Evolutionary conservation across 2,888 invertebrate genomes (phyloP).

Genomic region (Shargacucullia verbasci): DNA sequence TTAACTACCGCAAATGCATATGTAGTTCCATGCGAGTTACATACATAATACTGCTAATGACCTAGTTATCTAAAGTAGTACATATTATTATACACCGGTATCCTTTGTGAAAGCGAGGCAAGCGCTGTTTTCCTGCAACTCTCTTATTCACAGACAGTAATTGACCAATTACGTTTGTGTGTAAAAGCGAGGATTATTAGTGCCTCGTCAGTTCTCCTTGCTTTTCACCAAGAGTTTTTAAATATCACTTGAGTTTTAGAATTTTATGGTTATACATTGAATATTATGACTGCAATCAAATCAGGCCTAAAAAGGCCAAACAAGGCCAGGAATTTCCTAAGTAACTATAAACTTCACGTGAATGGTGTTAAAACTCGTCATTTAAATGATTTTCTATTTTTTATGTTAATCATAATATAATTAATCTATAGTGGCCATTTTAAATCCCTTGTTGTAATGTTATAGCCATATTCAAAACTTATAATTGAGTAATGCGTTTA

Average conservation of each 20-base stretch:
- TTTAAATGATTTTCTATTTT: no score
- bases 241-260: not conserved
- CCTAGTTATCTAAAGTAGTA: conserved; percentile 39
- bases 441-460: no score
- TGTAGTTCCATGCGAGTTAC: conserved; percentile 25
- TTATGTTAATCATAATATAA: no score
- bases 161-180: conserved; percentile 50
- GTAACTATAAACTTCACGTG: no score
- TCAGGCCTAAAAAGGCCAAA: no score
- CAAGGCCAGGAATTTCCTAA: no score
- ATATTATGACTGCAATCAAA: no score
- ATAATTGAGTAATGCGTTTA: no score
- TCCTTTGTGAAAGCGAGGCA: conserved; percentile 50
- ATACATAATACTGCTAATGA: conserved; percentile 39
- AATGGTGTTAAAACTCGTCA: no score
- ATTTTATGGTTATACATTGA: no score
- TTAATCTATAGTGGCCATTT: no score
- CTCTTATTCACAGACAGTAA: conserved; percentile 50
- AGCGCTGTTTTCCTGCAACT: conserved; percentile 47
- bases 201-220: conserved; percentile 5
- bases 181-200: conserved; percentile 43
- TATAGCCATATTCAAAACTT: no score
- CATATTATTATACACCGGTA: conserved; percentile 38
- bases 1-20: not conserved
- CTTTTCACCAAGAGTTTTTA: conserved; percentile 25